These are phyloP conservation scores for Eumaeus atala DNA, from an alignment of 1,140 invertebrate species.

Conservation along the genomic window DNA sequence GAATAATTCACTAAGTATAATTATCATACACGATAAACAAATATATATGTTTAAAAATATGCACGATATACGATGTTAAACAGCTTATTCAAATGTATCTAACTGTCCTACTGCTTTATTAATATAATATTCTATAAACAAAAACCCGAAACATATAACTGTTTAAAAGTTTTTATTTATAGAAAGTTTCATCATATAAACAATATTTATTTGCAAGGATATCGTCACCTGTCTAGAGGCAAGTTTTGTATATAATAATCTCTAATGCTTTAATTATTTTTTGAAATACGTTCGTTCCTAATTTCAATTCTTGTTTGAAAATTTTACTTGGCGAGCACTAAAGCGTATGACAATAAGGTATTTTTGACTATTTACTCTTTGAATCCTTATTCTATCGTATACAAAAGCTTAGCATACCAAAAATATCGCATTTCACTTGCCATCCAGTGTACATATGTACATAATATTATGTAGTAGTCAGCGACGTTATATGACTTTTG, in stretches of 20 bases:
- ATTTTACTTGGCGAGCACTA: not conserved
- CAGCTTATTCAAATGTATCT: not conserved
- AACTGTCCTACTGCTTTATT: constrained; percentile 1
- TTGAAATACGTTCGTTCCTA: not conserved
- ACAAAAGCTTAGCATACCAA: constrained; percentile 4
- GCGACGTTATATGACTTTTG: too few species aligned
- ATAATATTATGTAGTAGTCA: too few species aligned
- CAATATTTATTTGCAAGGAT: not conserved
- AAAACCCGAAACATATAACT: not conserved
- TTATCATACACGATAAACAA: not conserved
- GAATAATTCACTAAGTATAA: not conserved
- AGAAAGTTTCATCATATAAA: not conserved
- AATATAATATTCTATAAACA: not conserved
- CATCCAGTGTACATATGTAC: not conserved
- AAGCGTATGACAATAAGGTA: constrained; percentile 5
- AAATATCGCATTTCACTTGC: not conserved
- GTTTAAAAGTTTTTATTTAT: not conserved
- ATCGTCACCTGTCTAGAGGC: not conserved
- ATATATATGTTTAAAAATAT: constrained; percentile 9
- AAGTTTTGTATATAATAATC: not conserved
- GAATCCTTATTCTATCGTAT: constrained; percentile 7
- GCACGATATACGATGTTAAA: constrained; percentile 1
- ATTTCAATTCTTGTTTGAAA: too few species aligned
- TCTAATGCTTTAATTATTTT: not conserved
- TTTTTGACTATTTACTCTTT: not conserved